Percentiles rank a stretch among this genome's conserved stretches.
These are phyloP conservation scores for rat (Rattus norvegicus) DNA, from an alignment of 2,113 vertebrate species.

Conservation along the genomic window GRCr8 NC_086019.1:57942501-57943000, in stretches of 20 bases:
- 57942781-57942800: not conserved
- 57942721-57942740: not conserved
- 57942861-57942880: not conserved
- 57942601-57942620: not conserved
- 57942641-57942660: not conserved
- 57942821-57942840: not conserved
- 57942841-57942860: not conserved
- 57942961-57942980: accelerated
- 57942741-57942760: no score
- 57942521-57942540: not conserved
- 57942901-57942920: not conserved
- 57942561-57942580: not conserved
- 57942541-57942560: not conserved
- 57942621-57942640: not conserved
- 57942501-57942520: not conserved
- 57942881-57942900: not conserved
- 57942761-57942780: not conserved
- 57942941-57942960: not conserved
- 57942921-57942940: not conserved
- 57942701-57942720: not conserved
- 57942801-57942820: no score
- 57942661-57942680: not conserved
- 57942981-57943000: no score
- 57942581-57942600: not conserved
- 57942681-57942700: not conserved